A percentile compares a stretch with the other conserved stretches of the same genome.
Conservation (phyloP, 2,113 vertebrate species). For the Atherinomorus stipes region DNA sequence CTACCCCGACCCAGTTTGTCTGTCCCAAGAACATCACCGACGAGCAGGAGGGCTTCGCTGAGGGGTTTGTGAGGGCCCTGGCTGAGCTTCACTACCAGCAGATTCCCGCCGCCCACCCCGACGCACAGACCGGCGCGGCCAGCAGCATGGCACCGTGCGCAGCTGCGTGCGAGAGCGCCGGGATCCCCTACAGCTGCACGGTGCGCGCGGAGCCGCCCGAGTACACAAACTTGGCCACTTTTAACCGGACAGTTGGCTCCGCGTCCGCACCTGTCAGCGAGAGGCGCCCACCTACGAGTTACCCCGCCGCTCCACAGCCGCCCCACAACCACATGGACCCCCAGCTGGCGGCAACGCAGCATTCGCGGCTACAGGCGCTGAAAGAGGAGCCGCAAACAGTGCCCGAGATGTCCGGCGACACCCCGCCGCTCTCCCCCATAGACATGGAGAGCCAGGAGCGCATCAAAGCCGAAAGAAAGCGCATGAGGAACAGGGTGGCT, state of each 20-base stretch:
- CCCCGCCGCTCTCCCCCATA: slow-evolving; percentile 95
- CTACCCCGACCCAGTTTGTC: slow-evolving; percentile 91
- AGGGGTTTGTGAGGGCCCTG: slow-evolving; percentile 78
- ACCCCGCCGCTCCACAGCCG: slow-evolving; percentile 71
- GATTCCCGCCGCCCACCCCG: slow-evolving; percentile 84
- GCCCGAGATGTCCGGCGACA: slow-evolving; percentile 94
- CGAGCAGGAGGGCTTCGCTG: slow-evolving; percentile 82
- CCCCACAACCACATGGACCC: slow-evolving; percentile 82
- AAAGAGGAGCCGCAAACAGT: slow-evolving; percentile 98
- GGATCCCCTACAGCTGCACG: slow-evolving; percentile 84
- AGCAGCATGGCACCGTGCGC: slow-evolving; percentile 72
- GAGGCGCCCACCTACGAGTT: slow-evolving; percentile 74
- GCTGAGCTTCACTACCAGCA: slow-evolving; percentile 87
- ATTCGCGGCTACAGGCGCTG: slow-evolving; percentile 89
- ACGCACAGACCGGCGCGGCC: slow-evolving; percentile 77
- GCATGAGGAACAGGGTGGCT: slow-evolving; percentile 96
- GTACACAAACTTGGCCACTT: slow-evolving; percentile 92
- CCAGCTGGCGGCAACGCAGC: slow-evolving; percentile 85
- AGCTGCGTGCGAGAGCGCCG: slow-evolving; percentile 73
- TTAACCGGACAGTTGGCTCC: slow-evolving; percentile 84
- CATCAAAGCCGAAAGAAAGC: slow-evolving; percentile 98
- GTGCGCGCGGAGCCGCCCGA: slow-evolving; percentile 89
- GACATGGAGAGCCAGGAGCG: slow-evolving; percentile 98
- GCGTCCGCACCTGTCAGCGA: slow-evolving; percentile 77
- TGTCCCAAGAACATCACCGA: slow-evolving; percentile 80